Conservation (phyloP, 2,113 vertebrate species). For the Thalassarche chlororhynchos region DNA sequence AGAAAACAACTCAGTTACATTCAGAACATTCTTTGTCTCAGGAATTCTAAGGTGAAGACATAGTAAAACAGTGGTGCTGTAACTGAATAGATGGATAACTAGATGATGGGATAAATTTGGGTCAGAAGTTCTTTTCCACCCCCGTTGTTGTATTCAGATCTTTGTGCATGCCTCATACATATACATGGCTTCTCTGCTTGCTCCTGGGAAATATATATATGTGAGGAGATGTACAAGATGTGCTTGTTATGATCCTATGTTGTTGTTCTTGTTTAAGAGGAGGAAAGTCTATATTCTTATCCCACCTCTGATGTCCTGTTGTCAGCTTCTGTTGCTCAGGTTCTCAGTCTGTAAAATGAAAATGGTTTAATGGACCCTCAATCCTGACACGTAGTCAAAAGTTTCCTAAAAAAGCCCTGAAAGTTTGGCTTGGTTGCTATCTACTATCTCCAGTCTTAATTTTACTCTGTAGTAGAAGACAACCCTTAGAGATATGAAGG, state of each 20-base stretch:
- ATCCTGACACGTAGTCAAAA: accelerated
- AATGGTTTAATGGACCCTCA: background rate
- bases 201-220: background rate
- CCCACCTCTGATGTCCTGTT: background rate
- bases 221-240: background rate
- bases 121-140: background rate
- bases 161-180: background rate
- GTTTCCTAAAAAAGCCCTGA: background rate
- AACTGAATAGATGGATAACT: background rate
- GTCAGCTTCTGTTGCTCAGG: background rate
- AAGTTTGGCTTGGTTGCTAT: background rate
- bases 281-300: background rate
- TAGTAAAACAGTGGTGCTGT: background rate
- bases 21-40: background rate
- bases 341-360: background rate
- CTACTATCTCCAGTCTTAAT: background rate
- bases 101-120: background rate
- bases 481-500: background rate
- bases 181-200: background rate
- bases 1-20: background rate
- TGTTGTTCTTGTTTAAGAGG: background rate
- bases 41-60: background rate
- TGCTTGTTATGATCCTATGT: background rate
- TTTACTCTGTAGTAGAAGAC: background rate
- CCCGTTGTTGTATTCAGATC: background rate